Percentiles rank a stretch among this genome's conserved stretches.
Conservation (phyloP, 1,140 invertebrate species). For the Drosophila sulfurigaster region DNA sequence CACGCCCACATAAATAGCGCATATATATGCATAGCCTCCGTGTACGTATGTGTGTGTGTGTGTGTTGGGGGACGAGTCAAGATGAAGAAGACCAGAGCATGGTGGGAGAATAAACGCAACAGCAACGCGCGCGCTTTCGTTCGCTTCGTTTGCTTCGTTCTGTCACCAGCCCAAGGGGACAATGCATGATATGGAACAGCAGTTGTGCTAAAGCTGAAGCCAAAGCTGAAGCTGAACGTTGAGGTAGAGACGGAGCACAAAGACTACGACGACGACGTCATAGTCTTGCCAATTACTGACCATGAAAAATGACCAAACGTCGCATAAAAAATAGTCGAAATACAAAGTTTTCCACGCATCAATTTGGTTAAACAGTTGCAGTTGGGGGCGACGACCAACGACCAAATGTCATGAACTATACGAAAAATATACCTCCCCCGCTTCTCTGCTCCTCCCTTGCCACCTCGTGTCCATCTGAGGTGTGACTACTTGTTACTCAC, state of each 20-base stretch:
- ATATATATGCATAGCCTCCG: slow-evolving; percentile 71
- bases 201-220: not conserved
- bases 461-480: not conserved
- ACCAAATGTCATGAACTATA: slow-evolving; percentile 23
- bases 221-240: not conserved
- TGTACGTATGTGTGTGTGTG: slow-evolving; percentile 18
- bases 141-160: slow-evolving; percentile 7
- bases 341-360: slow-evolving; percentile 51
- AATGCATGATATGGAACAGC: slow-evolving; percentile 36
- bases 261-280: slow-evolving; percentile 34
- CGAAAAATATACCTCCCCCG: not conserved
- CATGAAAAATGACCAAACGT: slow-evolving; percentile 70
- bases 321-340: slow-evolving; percentile 47
- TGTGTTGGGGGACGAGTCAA: slow-evolving; percentile 24
- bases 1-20: slow-evolving; percentile 62
- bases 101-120: slow-evolving; percentile 28
- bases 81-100: slow-evolving; percentile 32
- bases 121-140: slow-evolving; percentile 14
- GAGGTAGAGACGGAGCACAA: not conserved
- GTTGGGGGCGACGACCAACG: not conserved
- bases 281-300: slow-evolving; percentile 69
- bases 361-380: slow-evolving; percentile 44
- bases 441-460: not conserved
- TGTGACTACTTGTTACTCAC: slow-evolving; percentile 19
- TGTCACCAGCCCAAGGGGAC: slow-evolving; percentile 54